Evolutionary conservation across 2,888 invertebrate species (phyloP).

Genomic region (Cacoxenus indagator): DNA sequence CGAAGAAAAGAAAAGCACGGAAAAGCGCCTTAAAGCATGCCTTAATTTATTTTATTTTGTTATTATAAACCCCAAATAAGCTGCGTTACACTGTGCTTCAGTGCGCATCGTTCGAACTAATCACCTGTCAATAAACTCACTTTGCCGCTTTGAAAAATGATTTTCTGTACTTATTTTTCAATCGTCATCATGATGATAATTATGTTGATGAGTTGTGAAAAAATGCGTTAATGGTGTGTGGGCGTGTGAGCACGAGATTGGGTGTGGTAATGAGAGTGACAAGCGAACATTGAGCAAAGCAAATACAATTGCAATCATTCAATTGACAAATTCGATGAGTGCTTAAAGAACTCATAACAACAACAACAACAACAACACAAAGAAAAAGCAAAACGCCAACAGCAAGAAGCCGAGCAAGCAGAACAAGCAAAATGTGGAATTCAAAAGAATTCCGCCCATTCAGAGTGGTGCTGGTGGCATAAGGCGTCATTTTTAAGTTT

Average conservation of each 20-base stretch:
- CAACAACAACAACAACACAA: conserved; percentile 32
- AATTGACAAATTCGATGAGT: conserved; percentile 54
- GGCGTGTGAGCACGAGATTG: not conserved
- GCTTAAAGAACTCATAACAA: conserved; percentile 53
- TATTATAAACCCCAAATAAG: not conserved
- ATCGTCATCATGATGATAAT: not conserved
- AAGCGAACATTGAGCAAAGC: conserved; percentile 29
- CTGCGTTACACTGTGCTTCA: not conserved
- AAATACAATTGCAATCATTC: conserved; percentile 62
- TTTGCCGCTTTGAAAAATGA: conserved; percentile 59
- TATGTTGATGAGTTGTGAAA: too few relatives aligned
- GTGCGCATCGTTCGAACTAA: conserved; percentile 51
- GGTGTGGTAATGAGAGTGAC: not conserved
- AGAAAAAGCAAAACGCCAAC: not conserved
- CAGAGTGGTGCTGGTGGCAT: not conserved
- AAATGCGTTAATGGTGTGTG: too few relatives aligned
- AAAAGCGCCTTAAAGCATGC: conserved; percentile 23
- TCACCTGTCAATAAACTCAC: conserved; percentile 56
- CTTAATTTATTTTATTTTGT: conserved; percentile 23
- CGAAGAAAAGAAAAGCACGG: not conserved
- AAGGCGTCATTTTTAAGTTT: not conserved
- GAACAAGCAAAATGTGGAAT: not conserved
- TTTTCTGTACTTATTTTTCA: conserved; percentile 24
- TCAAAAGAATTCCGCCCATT: not conserved
- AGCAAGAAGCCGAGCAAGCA: not conserved